phyloP scores from a whole-genome alignment of 2,113 vertebrate genomes.

The Recurvirostra avosetta region DNA sequence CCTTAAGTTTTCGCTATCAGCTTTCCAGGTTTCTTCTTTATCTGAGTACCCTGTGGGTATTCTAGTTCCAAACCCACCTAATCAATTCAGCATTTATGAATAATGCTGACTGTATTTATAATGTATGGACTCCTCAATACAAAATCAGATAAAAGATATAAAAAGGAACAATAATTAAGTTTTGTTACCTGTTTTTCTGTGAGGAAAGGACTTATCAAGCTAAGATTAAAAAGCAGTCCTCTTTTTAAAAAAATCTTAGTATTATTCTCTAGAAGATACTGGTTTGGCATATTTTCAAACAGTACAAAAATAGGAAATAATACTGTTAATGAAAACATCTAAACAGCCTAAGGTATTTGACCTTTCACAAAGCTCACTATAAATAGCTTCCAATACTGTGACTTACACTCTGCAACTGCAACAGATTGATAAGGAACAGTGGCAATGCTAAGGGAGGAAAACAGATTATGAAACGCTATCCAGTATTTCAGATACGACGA shows the following conservation, averaged over 20 bases:
- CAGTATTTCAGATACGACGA: background rate
- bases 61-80: background rate
- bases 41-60: background rate
- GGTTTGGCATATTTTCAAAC: background rate
- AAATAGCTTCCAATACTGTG: conserved; percentile 36
- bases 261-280: background rate
- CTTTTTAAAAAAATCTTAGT: background rate
- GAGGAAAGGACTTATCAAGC: background rate
- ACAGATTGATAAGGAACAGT: conserved; percentile 46
- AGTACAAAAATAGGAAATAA: background rate
- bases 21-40: background rate
- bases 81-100: background rate
- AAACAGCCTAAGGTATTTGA: conserved; percentile 24
- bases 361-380: conserved; percentile 47
- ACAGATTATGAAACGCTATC: background rate
- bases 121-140: background rate
- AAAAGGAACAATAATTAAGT: background rate
- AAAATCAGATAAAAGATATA: background rate
- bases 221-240: background rate
- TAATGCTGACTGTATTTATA: background rate
- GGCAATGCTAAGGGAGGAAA: background rate
- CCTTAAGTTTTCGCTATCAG: background rate
- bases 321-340: conserved; percentile 33
- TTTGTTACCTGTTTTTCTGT: background rate
- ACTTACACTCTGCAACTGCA: conserved; percentile 35